Conservation (phyloP, 2,888 invertebrate genomes). For the Bhutanitis thaidina region DNA sequence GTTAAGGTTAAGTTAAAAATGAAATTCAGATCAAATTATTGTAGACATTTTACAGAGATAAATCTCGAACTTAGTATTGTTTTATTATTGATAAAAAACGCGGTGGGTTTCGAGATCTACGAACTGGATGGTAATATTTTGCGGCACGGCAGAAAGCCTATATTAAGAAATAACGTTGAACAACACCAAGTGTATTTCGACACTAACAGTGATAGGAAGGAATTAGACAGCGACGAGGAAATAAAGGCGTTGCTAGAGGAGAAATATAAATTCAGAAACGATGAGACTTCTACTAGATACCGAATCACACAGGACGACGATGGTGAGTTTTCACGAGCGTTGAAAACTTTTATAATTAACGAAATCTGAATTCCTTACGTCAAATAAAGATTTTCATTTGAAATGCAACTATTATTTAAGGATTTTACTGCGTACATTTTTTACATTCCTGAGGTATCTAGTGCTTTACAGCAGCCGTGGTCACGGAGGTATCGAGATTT, state of each 20-base stretch:
- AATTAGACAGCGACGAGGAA: conserved; percentile 33
- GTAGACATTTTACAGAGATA: neutral
- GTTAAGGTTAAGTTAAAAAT: conserved; percentile 4
- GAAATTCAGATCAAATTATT: conserved; percentile 1
- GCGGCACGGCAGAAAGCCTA: neutral
- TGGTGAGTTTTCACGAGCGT: conserved; percentile 37
- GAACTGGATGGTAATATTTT: conserved; percentile 5
- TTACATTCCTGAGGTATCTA: too few species aligned
- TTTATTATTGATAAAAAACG: conserved; percentile 2
- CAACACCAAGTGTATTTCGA: conserved; percentile 6
- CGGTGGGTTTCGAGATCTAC: conserved; percentile 1
- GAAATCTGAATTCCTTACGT: too few species aligned
- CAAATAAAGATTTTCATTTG: too few species aligned
- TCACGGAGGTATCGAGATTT: too few species aligned
- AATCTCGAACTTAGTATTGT: neutral
- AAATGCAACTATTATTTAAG: too few species aligned
- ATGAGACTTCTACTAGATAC: conserved; percentile 55
- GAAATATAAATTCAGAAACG: conserved; percentile 61
- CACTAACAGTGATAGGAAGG: conserved; percentile 8
- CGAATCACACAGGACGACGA: conserved; percentile 41
- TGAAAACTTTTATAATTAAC: neutral
- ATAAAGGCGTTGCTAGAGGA: conserved; percentile 56
- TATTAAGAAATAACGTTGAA: neutral
- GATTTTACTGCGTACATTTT: too few species aligned
- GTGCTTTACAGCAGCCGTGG: too few species aligned